Conservation (phyloP, 2,797 vertebrate species). For the Sorex maritimensis region DNA sequence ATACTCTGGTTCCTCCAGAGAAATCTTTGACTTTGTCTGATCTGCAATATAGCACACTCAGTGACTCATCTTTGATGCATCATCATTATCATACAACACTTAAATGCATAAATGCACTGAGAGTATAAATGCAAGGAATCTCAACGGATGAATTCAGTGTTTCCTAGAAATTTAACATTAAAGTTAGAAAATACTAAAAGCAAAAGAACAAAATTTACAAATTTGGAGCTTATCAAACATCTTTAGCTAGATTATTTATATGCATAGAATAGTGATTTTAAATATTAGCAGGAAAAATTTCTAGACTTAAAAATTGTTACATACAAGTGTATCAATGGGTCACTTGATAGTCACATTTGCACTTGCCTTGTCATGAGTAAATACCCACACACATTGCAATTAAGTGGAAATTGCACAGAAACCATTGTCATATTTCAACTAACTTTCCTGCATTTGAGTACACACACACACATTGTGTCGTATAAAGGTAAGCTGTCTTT, state of each 20-base stretch:
- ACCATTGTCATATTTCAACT: not conserved
- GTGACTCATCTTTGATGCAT: not conserved
- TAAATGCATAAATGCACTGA: not conserved
- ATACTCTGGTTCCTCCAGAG: not conserved
- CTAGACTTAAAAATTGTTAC: not conserved
- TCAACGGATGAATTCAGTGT: not conserved
- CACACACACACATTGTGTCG: not conserved
- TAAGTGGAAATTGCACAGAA: not conserved
- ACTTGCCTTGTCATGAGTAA: not conserved
- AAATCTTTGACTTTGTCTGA: constrained; percentile 32
- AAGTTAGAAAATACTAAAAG: not conserved
- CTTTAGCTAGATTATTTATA: constrained; percentile 1
- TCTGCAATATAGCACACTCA: not conserved
- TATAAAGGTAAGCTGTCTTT: not conserved
- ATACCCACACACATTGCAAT: not conserved
- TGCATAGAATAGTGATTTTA: not conserved
- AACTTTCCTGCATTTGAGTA: not conserved
- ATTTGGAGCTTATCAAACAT: not conserved
- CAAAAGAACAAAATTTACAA: not conserved
- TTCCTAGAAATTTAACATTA: not conserved
- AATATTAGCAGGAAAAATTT: constrained; percentile 10
- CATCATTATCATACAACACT: not conserved
- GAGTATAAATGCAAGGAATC: not conserved
- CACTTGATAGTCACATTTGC: not conserved
- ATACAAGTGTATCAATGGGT: not conserved